Evolutionary conservation across 2,113 vertebrate species (phyloP), one percentile per base, ranked within the genome.

Genomic region (Percopsis transmontana): DNA sequence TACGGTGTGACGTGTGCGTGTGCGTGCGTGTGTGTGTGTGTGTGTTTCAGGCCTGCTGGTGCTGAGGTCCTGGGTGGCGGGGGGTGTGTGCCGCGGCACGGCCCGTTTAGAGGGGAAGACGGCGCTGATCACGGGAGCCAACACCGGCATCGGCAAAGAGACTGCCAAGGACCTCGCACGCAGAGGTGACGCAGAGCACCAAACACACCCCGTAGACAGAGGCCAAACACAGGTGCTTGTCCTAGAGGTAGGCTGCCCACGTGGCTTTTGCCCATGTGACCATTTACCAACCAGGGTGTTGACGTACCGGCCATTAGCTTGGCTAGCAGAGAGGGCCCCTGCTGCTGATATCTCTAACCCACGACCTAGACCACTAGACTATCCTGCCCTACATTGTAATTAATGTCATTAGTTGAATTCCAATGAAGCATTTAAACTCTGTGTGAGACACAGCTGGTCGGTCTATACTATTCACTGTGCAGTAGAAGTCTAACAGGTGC

Each of bases 131-230:
- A 93, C 92, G 0, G 91, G 92, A 53, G 91, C 89, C 0, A 93
- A 93, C 81, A 88, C 87, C 0, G 91, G 92, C 62, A 93, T 93
- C 45, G 92, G 91, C 53, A 93, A 88, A 75, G 92, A 93, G 87
- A 93, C 91, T 0, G 79, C 90, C 72, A 71, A 68, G 39, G 90
- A 92, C 13, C 53, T 92, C 78, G 91, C 91, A 18, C 40, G 51
- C 16, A 70, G 92, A 91, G 92, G 92, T 93, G 74, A 20, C 42
- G 6, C 5, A 12, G 51, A 21, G 51, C 5, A 23, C 9, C 9
- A 68, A 19, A 57, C 27, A 42, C 58, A 38, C 2, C 14, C 9
- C 24, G 23, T 23, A 40, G 39, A 40, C 39, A 19, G 54, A 27
- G 62, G 70, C 61, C 62, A 68, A 55, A 68, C 59, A 42, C 56